A percentile compares a stretch with the other conserved stretches of the same genome.
phyloP scores from a whole-genome alignment of 2,113 vertebrate genomes.

The Pundamilia nyererei region DNA sequence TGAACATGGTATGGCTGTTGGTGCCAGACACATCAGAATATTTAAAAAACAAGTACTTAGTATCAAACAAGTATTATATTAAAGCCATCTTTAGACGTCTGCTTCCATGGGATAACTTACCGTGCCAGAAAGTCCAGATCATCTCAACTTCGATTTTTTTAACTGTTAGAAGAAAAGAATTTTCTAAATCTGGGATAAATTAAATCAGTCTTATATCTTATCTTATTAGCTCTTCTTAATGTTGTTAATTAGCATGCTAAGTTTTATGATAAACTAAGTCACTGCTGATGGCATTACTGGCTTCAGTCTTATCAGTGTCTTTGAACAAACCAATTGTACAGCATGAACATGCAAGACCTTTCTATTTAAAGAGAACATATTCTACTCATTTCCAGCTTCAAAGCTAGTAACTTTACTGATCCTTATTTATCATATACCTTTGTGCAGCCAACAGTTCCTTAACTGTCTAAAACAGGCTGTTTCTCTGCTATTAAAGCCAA shows the following conservation, averaged over 20 bases:
- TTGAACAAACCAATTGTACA: neutral
- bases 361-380: neutral
- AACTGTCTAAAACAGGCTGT: neutral
- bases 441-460: neutral
- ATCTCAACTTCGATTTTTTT: fast-evolving
- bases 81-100: neutral
- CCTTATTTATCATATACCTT: neutral
- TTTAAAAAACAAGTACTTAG: neutral
- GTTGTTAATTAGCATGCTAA: neutral
- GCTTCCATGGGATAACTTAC: neutral
- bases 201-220: neutral
- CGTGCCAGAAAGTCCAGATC: neutral
- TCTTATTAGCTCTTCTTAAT: neutral
- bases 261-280: neutral
- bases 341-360: neutral
- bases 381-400: neutral
- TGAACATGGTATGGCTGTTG: neutral
- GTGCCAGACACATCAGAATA: neutral
- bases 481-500: neutral
- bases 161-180: fast-evolving
- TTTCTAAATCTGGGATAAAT: neutral
- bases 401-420: neutral
- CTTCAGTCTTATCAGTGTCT: neutral
- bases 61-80: neutral
- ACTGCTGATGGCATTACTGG: neutral